Base-by-base conservation (phyloP, 1,140 invertebrate species). In the Venturia canescens region DNA sequence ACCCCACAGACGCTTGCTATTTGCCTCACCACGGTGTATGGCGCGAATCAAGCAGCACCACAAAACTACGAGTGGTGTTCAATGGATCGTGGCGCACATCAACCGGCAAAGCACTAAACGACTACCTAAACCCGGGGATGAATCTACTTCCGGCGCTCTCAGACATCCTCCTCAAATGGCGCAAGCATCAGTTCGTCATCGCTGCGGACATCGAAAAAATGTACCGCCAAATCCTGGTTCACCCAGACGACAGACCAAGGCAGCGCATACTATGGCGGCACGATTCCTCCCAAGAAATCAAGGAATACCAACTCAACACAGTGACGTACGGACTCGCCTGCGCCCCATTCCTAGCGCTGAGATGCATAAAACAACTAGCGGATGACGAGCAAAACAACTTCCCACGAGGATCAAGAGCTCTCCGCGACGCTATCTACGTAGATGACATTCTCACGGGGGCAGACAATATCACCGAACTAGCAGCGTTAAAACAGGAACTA, bases 401-500 rank as follows among this genome's bases (percentile, higher is more conserved):
- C 83, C 90, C 87, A 13, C 9, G 48, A 6, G 86, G 79, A 11
- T 67, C 84, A 13, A 38, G 72, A 79, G 72, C 88, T 4, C 67
- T 91, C 15, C 48, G 83, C 71, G 82, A 79, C 7, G 86, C 90
- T 82, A 86, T 91, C 27, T 92, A 92, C 77, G 90, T 93, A 2
- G 92, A 93, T 83, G 91, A 93, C 83, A 57, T 90, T 3, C 38
- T 93, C 11, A 87, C 87, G 16, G 91, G 92, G 11, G 82, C 75
- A 9, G 60, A 86, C 16, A 86, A 79, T 1, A 69, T 88, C 80
- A 88, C 60, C n/a, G n/a, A n/a, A n/a, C 86, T 88, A 34, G 21
- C 82, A 1, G 11, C 31, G 11, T 69, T 85, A n/a, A 80, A 85
- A 82, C 23, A 76, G 13, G 66, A 87, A 27, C 13, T 90, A 27